These are phyloP conservation scores for Rhinella marina DNA, from an alignment of 2,797 vertebrate genomes.

Conservation along the genomic window DNA sequence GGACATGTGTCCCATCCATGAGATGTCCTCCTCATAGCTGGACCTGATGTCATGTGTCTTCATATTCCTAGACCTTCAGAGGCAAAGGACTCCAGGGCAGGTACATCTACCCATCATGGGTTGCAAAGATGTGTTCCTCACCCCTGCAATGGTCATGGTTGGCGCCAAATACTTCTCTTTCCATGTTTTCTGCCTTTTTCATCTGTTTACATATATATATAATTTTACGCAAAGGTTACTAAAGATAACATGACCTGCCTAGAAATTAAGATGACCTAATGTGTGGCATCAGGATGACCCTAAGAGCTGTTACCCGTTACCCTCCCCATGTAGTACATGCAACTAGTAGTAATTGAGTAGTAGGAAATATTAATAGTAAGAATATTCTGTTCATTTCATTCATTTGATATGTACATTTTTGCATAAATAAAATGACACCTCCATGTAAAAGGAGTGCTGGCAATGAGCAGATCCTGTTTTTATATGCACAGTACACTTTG, in stretches of 20 bases:
- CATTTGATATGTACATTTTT: background rate
- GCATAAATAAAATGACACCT: background rate
- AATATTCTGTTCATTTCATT: background rate
- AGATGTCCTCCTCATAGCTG: background rate
- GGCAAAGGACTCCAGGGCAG: background rate
- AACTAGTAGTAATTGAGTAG: background rate
- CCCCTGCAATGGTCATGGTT: background rate
- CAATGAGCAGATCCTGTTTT: background rate
- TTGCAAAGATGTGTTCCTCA: background rate
- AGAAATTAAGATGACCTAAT: background rate
- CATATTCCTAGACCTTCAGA: background rate
- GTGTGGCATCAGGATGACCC: background rate
- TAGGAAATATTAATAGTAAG: background rate
- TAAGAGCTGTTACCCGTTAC: background rate
- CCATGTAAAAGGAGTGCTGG: background rate
- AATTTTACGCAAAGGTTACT: background rate
- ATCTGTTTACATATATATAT: background rate
- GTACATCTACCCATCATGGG: background rate
- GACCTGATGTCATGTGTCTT: background rate
- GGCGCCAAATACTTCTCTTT: background rate
- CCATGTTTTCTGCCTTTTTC: background rate
- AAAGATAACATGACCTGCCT: background rate
- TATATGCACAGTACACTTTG: background rate
- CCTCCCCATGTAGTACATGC: background rate
- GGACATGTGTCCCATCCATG: background rate